Evolutionary conservation across 2,797 vertebrate genomes (phyloP), one percentile per base, ranked within the genome.

Genomic region (Labroides dimidiatus): DNA sequence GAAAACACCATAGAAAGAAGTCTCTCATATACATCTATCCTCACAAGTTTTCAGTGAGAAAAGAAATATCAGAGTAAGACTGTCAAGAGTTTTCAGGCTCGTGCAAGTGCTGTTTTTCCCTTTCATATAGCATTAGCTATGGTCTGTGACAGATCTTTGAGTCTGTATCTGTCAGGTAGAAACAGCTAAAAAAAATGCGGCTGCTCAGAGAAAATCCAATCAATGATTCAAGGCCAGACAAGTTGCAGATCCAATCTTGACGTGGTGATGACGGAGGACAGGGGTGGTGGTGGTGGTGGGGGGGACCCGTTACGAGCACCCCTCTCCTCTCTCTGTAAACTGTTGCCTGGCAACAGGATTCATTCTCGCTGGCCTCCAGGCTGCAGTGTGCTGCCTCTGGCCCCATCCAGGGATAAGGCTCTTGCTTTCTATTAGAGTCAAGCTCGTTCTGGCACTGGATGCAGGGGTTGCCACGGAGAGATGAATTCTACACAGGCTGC

Each of bases 281-380:
- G 52, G 78, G 58, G 74, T 82, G 63, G 75, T 82, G 78, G 84
- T 63, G 77, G 86, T 79, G 88, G 83, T 83, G 90, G 84, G 62
- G 75, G 87, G 87, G 89, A 90, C 85, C 83, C 24, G 47, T 73
- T 72, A 69, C 82, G 59, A 57, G 74, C 69, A 76, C 69, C 27
- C 57, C 62, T 4, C 20, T 20, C 78, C 81, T 75, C 69, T 65
- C 78, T 90, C 90, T 73, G 78, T 87, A 87, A 90, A 91, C 84
- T 54, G 94, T 95, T 94, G 93, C 94, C 85, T 90, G 84, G 94
- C 92, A 94, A 95, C 94, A 93, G 77, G 39, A 82, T 87, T 87
- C 75, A 49, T 84, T 90, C 88, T 90, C 55, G 20, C 88, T 89
- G 91, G 91, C 88, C 92, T 88, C 77, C 88, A 89, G 91, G 87